Conservation (phyloP, 2,888 invertebrate species). For the Catocala fraxini region DNA sequence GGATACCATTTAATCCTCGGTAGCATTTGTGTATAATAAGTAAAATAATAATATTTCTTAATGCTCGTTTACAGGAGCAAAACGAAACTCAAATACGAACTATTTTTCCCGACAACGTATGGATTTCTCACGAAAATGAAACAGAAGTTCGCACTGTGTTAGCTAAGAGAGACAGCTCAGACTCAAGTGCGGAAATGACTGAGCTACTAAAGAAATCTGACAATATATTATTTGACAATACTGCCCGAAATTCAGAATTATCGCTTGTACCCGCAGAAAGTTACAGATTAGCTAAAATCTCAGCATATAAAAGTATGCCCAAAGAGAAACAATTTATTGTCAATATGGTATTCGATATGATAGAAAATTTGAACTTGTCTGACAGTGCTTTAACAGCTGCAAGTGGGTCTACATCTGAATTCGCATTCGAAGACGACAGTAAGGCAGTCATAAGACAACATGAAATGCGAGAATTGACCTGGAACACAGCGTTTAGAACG, state of each 20-base stretch:
- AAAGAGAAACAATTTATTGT: constrained; percentile 63
- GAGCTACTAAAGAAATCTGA: constrained; percentile 4
- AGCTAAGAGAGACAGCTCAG: not conserved
- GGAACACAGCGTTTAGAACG: too few relatives aligned
- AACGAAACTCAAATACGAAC: constrained; percentile 71
- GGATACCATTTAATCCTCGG: too few relatives aligned
- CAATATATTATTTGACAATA: constrained; percentile 38
- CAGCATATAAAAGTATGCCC: constrained; percentile 42
- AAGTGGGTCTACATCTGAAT: too few relatives aligned
- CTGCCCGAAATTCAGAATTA: constrained; percentile 46
- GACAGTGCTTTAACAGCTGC: too few relatives aligned
- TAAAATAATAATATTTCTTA: not conserved
- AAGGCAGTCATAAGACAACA: too few relatives aligned
- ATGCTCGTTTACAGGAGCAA: constrained; percentile 59
- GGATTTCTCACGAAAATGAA: constrained; percentile 34
- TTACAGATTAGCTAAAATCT: constrained; percentile 48
- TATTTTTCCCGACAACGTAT: constrained; percentile 63
- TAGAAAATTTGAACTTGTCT: constrained; percentile 42
- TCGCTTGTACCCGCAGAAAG: constrained; percentile 63
- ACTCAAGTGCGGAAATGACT: constrained; percentile 28
- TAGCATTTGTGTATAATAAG: too few relatives aligned
- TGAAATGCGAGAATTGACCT: too few relatives aligned
- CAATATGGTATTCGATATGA: constrained; percentile 59
- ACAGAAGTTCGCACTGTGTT: constrained; percentile 2
- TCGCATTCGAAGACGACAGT: too few relatives aligned